Conservation (phyloP, 2,113 vertebrate species). For the Cyprinodon variegatus region DNA sequence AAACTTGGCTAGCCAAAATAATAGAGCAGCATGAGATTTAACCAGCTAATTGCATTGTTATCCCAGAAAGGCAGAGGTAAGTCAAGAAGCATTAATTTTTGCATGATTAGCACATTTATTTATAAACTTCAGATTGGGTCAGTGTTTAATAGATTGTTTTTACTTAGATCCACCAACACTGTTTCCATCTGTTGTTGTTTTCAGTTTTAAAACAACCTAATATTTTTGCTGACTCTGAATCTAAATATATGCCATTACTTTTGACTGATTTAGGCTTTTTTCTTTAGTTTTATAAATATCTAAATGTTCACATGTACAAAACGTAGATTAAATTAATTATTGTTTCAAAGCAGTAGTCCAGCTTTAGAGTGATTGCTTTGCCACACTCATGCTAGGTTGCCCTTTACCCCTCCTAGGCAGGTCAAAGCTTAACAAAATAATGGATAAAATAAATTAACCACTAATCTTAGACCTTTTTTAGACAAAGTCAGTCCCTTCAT, state of each 20-base stretch:
- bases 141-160: neutral
- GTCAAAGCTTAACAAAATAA: neutral
- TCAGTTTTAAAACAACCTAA: neutral
- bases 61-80: neutral
- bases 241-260: neutral
- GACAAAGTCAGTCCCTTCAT: neutral
- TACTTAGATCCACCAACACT: neutral
- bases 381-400: neutral
- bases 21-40: neutral
- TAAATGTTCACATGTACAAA: neutral
- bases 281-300: neutral
- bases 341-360: neutral
- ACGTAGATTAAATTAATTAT: neutral
- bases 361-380: neutral
- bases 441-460: neutral
- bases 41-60: neutral
- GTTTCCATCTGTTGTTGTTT: neutral
- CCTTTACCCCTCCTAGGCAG: neutral
- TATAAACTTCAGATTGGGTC: neutral
- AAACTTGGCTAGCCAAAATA: neutral
- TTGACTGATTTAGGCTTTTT: neutral
- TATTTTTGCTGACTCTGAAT: too few species aligned
- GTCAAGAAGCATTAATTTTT: too few species aligned
- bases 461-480: constrained; percentile 2
- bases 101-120: too few species aligned